Base-by-base conservation (phyloP, 2,888 invertebrate species). In the Oxycera nigricornis region DNA sequence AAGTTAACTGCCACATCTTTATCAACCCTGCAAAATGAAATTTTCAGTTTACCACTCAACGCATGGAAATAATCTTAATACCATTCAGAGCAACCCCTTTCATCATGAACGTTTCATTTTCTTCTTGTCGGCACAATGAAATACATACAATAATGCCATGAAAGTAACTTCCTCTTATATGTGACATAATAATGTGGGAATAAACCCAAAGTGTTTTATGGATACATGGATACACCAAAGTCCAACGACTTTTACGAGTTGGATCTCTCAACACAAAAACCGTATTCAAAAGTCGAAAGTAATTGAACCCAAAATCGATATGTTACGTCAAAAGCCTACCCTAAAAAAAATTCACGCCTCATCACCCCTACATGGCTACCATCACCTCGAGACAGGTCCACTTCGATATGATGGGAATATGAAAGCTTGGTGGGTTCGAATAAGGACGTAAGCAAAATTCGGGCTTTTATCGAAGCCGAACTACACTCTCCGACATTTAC, bases 231-330 rank as follows among this genome's bases (percentile, higher is more conserved):
- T 24, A 4, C 24, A 24, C 22, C 20, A 2, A 20, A 24, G 55
- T 24, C 24, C 55, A 20, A 24, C 22, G 24, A 55, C 24, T 55
- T 55, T 24, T 24, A 24, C 20, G 14, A 24, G 22, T 55, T 22
- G 11, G 22, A 55, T 20, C 2, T 20, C 20, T 11, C 24, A 55
- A 24, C 24, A 24, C 22, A 24, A 20, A 39, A 70, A 31, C 20
- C 70, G 52, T 22, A 70, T 70, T 70, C 31, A 70, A 52, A 52
- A 70, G 70, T 70, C 70, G 55, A 70, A 70, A 70, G 70, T 70
- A 52, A 70, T 70, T 70, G 70, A 70, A 70, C 52, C 70, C 70
- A 52, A 70, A 70, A 70, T 70, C 70, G 55, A 70, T 70, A 70
- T 55, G 52, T 31, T 35, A 30, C 70, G 70, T 70, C 70, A 31